A percentile compares a stretch with the other conserved stretches of the same genome.
phyloP scores from a whole-genome alignment of 2,113 vertebrate species.

The Psammodynastes pulverulentus region DNA sequence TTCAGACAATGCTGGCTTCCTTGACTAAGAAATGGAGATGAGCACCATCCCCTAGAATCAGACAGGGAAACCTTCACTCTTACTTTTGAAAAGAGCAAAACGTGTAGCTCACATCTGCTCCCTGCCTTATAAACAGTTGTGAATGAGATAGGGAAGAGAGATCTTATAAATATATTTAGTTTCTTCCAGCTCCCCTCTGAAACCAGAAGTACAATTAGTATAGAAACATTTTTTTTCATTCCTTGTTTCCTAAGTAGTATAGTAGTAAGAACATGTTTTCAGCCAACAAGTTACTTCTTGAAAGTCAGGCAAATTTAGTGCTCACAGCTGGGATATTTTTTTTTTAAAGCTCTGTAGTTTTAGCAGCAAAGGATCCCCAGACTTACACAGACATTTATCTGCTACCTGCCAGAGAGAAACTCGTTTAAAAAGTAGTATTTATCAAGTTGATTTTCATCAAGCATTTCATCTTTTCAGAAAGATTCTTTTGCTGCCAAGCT shows the following conservation, averaged over 20 bases:
- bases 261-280: not conserved
- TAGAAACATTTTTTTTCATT: not conserved
- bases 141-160: not conserved
- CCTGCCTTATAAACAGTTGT: not conserved
- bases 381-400: not conserved
- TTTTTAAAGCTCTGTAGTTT: not conserved
- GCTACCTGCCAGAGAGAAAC: not conserved
- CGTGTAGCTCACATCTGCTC: not conserved
- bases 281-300: not conserved
- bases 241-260: not conserved
- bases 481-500: not conserved
- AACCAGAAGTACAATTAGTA: not conserved
- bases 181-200: no score
- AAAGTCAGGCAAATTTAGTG: not conserved
- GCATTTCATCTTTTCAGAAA: not conserved
- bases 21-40: no score
- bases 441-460: not conserved
- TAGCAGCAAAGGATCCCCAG: not conserved
- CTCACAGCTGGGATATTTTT: not conserved
- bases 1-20: no score
- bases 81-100: not conserved
- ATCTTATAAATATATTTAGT: not conserved
- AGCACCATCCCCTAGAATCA: no score
- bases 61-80: no score
- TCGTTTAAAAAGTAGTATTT: not conserved